Evolutionary conservation across 2,888 invertebrate species (phyloP).

Genomic region (Leucophenga montana): DNA sequence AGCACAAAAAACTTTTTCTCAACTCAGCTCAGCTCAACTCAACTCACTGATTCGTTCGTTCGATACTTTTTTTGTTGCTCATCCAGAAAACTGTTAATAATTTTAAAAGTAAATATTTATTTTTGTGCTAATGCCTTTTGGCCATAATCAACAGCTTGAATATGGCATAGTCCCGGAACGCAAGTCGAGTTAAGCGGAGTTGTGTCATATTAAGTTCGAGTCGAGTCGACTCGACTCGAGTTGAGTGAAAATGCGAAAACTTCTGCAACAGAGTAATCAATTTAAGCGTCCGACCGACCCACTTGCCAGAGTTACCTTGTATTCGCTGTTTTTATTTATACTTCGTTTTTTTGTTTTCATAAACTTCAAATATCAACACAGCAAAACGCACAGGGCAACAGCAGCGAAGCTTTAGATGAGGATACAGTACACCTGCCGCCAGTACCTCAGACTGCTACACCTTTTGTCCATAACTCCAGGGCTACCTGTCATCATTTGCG

Average conservation of each 20-base stretch:
- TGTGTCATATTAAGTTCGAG: too few species aligned
- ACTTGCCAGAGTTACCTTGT: constrained; percentile 47
- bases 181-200: neutral
- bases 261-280: constrained; percentile 59
- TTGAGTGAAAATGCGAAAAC: constrained; percentile 30
- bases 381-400: neutral
- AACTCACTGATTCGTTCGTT: neutral
- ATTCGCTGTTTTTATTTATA: constrained; percentile 4
- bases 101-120: constrained; percentile 64
- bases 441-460: too few species aligned
- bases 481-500: constrained; percentile 54
- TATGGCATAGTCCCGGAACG: constrained; percentile 39
- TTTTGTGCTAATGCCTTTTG: constrained; percentile 59
- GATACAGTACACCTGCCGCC: constrained; percentile 21
- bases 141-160: constrained; percentile 63
- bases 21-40: neutral
- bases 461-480: constrained; percentile 1
- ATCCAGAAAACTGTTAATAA: constrained; percentile 55
- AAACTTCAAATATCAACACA: constrained; percentile 22
- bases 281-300: constrained; percentile 53
- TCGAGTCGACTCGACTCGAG: too few species aligned
- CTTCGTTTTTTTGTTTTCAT: constrained; percentile 19
- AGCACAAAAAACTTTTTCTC: constrained; percentile 49
- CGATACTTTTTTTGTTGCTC: neutral
- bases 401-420: neutral